Base-by-base conservation (phyloP, 2,888 invertebrate species). In the Toxonevra muliebris region DNA sequence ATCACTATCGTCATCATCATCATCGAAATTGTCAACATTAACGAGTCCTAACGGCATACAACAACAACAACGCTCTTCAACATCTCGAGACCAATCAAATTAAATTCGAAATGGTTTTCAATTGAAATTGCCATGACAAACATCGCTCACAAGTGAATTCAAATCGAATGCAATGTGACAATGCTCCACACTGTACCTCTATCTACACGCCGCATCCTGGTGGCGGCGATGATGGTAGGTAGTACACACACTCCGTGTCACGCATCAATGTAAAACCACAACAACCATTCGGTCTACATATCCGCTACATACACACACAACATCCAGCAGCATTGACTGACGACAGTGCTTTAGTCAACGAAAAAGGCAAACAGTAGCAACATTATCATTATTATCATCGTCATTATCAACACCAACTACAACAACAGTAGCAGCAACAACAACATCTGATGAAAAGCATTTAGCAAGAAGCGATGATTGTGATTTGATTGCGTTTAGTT, bases 81-180 rank as follows among this genome's bases (percentile, higher is more conserved):
- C 66, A 58, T 48, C 55, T 65, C 61, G 68, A 69, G 71, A 72
- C 67, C 73, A 73, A 74, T 74, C 74, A 75, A 75, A 73, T 75
- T 71, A 75, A 74, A 73, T 67, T 69, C 72, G 45, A 70, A 75
- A 68, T 70, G 69, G 65, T 69, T 72, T 69, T 66, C 72, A 73
- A 74, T 72, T 66, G 72, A 67, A 68, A 70, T 70, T 68, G 57
- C 58, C 61, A 61, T 30, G 30, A 30, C 30, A 30, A 30, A 30
- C 30, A 30, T 30, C 30, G 7, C 30, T 30, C 30, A 30, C 30
- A 30, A 30, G 30, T 30, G 30, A 30, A 30, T 30, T 30, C 30
- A 30, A 30, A 30, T 30, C 30, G 30, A 30, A 30, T 30, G 2
- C 30, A 7, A 2, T 30, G 30, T 30, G 30, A 30, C 7, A 7